Base-by-base conservation (phyloP, 2,888 invertebrate genomes). In the Leptopilina drosophilae region DNA sequence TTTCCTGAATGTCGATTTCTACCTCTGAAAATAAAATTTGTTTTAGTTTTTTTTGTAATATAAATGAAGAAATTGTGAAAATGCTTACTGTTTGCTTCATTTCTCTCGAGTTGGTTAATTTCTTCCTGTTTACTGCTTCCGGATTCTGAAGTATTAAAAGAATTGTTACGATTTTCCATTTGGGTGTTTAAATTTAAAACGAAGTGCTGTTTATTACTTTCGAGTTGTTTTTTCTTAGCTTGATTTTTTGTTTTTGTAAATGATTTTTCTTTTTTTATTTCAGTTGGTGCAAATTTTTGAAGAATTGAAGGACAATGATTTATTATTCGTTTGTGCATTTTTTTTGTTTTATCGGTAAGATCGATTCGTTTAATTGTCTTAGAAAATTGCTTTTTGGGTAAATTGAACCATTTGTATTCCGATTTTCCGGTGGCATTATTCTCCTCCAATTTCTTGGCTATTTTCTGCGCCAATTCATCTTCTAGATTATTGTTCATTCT, bases 401-500 rank as follows among this genome's bases (percentile, higher is more conserved):
- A 40, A 64, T 82, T 86, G 15, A 89, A 79, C 90, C 90, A 91
- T 12, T 85, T 85, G 56, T 89, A 92, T 53, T 90, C 89, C 2
- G 84, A 80, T 15, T 88, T 88, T 14, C 77, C 62, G 12, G 46
- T 79, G 8, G 76, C 67, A 53, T 84, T 83, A 56, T 88, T 88
- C 15, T 81, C 78, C 1, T 87, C 87, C 12, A 92, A 76, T 4
- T 86, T 86, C 2, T 82, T 83, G 75, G 85, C 82, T n/a, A 92
- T 86, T 84, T 86, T 91, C 8, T 93, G 92, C 4, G 95, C 88
- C 2, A 93, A 92, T 40, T 94, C 93, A 56, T 91, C 91, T 49
- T 93, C 91, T 7, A 95, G 89, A 9, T 92, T 92, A 0, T 89
- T 76, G 87, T 96, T 96, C 84, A 94, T 92, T 67, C 95, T 92